Evolutionary conservation across 2,113 vertebrate genomes (phyloP).

Genomic region (Tor tambroides): DNA sequence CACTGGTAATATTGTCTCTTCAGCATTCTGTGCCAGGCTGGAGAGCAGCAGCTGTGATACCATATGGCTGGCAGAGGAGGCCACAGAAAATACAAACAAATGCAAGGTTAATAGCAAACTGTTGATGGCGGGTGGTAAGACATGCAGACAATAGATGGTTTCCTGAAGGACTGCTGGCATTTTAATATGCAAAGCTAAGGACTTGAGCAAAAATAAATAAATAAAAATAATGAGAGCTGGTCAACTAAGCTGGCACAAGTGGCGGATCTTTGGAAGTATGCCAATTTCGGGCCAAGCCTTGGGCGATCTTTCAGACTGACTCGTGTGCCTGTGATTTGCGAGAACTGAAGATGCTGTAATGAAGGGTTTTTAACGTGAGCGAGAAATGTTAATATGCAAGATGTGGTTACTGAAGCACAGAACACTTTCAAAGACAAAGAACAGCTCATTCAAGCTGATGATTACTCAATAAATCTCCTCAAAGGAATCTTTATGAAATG

Average conservation of each 20-base stretch:
- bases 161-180: conserved; percentile 26
- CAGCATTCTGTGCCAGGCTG: conserved; percentile 35
- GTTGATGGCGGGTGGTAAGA: conserved; percentile 36
- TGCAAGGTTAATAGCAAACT: conserved; percentile 43
- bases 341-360: background rate
- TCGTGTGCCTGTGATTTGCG: conserved; percentile 22
- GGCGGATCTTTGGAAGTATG: background rate
- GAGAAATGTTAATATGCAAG: conserved; percentile 17
- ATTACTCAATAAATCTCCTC: conserved; percentile 10
- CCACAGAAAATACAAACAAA: conserved; percentile 36
- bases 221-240: background rate
- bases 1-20: conserved; percentile 37
- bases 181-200: conserved; percentile 28
- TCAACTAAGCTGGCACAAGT: conserved; percentile 19
- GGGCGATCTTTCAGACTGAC: conserved; percentile 14
- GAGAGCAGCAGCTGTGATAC: conserved; percentile 35
- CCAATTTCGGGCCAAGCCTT: background rate
- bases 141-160: conserved; percentile 14
- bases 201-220: background rate
- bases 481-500: background rate
- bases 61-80: conserved; percentile 39
- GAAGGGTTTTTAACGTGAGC: background rate
- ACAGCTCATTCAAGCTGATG: conserved; percentile 8
- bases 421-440: conserved; percentile 29
- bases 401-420: conserved; percentile 26